Conservation (phyloP, 2,797 vertebrate species). For the Urosaurus nigricauda region DNA sequence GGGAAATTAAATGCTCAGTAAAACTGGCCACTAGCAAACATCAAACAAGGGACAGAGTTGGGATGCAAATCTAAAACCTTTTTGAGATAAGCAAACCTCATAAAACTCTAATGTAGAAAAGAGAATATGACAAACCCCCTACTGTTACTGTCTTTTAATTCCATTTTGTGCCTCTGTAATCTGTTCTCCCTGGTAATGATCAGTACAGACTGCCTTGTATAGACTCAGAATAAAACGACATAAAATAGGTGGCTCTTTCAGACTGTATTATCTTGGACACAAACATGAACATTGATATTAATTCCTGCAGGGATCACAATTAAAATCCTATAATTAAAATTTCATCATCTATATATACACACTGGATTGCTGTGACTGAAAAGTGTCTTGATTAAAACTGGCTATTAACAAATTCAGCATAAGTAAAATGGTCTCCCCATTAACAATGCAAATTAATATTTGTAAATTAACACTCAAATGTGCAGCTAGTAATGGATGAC, state of each 20-base stretch:
- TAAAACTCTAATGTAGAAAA: conserved; percentile 42
- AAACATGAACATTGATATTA: background rate
- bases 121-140: background rate
- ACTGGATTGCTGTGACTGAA: background rate
- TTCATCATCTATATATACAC: background rate
- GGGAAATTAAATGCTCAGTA: conserved; percentile 51
- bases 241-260: background rate
- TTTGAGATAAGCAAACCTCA: conserved; percentile 57
- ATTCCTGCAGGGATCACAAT: background rate
- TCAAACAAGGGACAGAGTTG: conserved; percentile 55
- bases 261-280: conserved; percentile 25
- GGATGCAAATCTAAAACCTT: conserved; percentile 52
- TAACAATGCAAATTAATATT: background rate
- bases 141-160: conserved; percentile 28
- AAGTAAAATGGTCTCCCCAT: background rate
- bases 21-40: conserved; percentile 53
- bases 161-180: conserved; percentile 29
- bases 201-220: background rate
- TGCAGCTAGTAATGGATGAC: background rate
- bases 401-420: background rate
- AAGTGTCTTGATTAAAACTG: background rate
- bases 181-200: conserved; percentile 29
- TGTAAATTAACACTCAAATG: background rate
- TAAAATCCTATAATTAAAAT: background rate
- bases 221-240: conserved; percentile 41